phyloP scores from a whole-genome alignment of 2,113 vertebrate genomes.

The Telmatochromis bifrenatus region DNA sequence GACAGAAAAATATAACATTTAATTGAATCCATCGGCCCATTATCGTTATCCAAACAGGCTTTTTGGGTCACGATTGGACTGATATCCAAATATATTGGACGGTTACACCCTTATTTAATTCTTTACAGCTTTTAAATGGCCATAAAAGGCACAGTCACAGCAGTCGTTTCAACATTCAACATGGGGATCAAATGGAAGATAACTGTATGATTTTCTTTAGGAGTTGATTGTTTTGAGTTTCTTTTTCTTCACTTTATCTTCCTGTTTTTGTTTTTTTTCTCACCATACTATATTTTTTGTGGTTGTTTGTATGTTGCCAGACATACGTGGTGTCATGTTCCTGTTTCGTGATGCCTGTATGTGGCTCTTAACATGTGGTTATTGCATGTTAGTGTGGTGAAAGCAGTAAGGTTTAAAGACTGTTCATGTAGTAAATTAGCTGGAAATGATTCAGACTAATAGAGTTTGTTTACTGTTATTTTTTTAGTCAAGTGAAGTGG shows the following conservation, averaged over 20 bases:
- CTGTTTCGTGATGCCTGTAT: background rate
- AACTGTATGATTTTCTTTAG: background rate
- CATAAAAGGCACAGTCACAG: background rate
- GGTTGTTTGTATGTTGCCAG: accelerated
- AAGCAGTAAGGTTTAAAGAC: background rate
- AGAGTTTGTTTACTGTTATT: background rate
- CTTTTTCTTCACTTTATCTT: background rate
- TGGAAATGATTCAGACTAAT: background rate
- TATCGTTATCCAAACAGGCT: background rate
- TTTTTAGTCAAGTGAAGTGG: accelerated
- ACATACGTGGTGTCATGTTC: background rate
- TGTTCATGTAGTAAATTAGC: background rate
- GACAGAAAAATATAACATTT: background rate
- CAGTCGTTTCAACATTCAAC: background rate
- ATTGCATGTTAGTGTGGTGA: background rate
- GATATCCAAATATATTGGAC: background rate
- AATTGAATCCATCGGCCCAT: background rate
- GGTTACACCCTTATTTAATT: background rate
- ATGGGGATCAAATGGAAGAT: background rate
- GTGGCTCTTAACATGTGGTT: accelerated
- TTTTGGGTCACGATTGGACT: background rate
- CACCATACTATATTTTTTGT: accelerated
- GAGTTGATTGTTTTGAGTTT: background rate
- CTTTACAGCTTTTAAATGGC: background rate
- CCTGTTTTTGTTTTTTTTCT: background rate